phyloP scores from a whole-genome alignment of 2,113 vertebrate genomes.

The Donacobius atricapilla region DNA sequence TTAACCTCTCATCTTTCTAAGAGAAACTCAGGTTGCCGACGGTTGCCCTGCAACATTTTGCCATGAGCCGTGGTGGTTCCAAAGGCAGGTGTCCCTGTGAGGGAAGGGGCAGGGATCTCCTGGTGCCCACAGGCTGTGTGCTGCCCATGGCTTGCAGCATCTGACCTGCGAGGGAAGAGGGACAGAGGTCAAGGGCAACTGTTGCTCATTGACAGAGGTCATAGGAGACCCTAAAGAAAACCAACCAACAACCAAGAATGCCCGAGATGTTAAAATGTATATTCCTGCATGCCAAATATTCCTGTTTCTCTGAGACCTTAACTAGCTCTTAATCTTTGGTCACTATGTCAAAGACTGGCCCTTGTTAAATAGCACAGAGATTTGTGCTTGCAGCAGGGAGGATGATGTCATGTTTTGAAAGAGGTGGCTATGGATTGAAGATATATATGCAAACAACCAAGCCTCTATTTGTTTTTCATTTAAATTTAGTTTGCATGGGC shows the following conservation, averaged over 20 bases:
- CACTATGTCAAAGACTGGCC: background rate
- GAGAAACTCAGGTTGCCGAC: background rate
- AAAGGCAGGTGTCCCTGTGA: background rate
- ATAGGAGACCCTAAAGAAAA: background rate
- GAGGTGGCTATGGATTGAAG: conserved; percentile 8
- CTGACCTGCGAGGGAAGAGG: background rate
- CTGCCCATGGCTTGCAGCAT: rapidly evolving
- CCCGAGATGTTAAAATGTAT: background rate
- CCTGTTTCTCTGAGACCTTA: background rate
- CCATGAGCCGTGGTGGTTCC: background rate
- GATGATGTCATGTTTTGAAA: conserved; percentile 36
- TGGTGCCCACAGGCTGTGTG: rapidly evolving
- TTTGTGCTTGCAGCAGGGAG: background rate
- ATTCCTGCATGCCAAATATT: background rate
- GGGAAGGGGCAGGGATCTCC: background rate
- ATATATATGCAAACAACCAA: conserved; percentile 56
- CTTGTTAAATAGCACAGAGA: background rate
- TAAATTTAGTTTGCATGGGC: conserved; percentile 65
- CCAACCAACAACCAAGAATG: background rate
- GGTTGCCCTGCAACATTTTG: background rate
- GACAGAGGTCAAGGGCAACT: background rate
- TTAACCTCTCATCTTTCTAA: background rate
- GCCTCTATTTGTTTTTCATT: conserved; percentile 56
- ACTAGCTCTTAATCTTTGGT: background rate
- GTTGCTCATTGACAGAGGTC: background rate